Percentiles rank a stretch among this genome's conserved stretches.
phyloP scores from a whole-genome alignment of 2,797 vertebrate genomes.

The Steatocranus sp. region DNA sequence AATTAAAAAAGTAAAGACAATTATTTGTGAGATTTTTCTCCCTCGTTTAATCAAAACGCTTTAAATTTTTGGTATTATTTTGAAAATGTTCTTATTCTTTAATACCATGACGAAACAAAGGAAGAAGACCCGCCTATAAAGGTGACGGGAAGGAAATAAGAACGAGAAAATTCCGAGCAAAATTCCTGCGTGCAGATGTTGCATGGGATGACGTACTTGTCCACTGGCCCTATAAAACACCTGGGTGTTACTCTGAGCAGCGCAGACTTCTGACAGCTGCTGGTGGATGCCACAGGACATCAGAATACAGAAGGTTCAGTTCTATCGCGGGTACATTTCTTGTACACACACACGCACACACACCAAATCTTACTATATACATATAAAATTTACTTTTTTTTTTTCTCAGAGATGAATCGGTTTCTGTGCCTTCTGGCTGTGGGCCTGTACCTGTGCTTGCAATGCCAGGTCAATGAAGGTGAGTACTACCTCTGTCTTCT shows the following conservation, averaged over 20 bases:
- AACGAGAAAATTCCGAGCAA: background rate
- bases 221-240: background rate
- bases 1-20: background rate
- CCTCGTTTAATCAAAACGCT: background rate
- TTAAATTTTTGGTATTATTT: background rate
- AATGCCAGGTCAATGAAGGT: conserved; percentile 17
- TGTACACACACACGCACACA: background rate
- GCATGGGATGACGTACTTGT: background rate
- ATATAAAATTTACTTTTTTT: accelerated
- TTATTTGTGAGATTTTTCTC: background rate
- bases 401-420: conserved; percentile 27
- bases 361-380: background rate
- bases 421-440: conserved; percentile 25
- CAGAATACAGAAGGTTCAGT: background rate
- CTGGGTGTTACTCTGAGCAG: no score
- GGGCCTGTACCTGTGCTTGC: conserved; percentile 16
- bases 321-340: background rate
- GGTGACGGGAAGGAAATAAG: background rate
- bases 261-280: background rate
- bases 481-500: background rate
- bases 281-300: background rate
- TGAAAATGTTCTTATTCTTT: background rate
- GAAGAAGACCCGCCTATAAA: no score
- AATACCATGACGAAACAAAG: background rate
- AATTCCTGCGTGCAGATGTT: background rate